These are phyloP conservation scores for Hyposoter dolosus DNA, from an alignment of 2,888 invertebrate species.

Conservation along the genomic window DNA sequence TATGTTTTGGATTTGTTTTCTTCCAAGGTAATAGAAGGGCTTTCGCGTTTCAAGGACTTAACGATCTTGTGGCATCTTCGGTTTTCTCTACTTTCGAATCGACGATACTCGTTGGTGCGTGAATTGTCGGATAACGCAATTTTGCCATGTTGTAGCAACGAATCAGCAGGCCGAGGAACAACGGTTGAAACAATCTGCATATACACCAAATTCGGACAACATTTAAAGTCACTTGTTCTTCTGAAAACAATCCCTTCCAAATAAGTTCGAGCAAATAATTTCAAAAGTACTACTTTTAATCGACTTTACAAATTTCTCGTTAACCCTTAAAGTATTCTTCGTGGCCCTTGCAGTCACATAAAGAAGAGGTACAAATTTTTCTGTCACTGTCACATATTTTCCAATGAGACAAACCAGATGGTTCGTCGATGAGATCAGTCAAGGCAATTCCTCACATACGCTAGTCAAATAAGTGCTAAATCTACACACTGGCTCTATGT, in stretches of 20 bases:
- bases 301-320: neutral
- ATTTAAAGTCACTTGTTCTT: constrained; percentile 16
- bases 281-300: neutral
- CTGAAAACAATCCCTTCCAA: neutral
- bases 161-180: constrained; percentile 88
- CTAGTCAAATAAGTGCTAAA: too few relatives aligned
- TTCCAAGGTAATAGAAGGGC: constrained; percentile 40
- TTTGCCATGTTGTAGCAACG: constrained; percentile 86
- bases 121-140: constrained; percentile 68
- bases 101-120: constrained; percentile 62
- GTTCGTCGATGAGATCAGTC: neutral
- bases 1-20: constrained; percentile 36
- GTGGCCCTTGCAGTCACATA: neutral
- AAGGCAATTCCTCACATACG: too few relatives aligned
- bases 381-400: too few relatives aligned
- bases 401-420: neutral
- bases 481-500: too few relatives aligned
- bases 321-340: neutral
- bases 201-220: constrained; percentile 64
- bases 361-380: neutral
- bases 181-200: constrained; percentile 88
- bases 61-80: constrained; percentile 74
- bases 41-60: constrained; percentile 74
- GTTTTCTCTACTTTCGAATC: constrained; percentile 67
- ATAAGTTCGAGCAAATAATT: constrained; percentile 2